These are phyloP conservation scores for Tichodroma muraria DNA, from an alignment of 2,113 vertebrate genomes.

Conservation along the genomic window DNA sequence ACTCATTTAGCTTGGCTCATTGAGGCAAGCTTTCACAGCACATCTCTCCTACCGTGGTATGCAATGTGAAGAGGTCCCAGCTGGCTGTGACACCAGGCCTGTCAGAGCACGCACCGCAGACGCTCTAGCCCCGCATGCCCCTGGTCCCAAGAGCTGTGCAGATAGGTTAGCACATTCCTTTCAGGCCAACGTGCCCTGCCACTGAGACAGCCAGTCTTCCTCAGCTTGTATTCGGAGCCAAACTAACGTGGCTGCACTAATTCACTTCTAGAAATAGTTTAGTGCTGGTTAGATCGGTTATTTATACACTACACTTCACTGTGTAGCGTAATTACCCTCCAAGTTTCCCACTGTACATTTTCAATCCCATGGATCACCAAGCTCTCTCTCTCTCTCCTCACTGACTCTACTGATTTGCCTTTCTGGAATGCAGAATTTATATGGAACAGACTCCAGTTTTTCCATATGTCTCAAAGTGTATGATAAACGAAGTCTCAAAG, in stretches of 20 bases:
- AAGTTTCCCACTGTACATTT: neutral
- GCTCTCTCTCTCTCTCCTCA: neutral
- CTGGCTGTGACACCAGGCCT: neutral
- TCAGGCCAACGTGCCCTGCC: neutral
- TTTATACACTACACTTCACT: neutral
- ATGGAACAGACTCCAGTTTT: neutral
- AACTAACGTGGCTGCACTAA: neutral
- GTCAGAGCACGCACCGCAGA: neutral
- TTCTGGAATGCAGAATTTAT: neutral
- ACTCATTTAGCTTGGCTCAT: neutral
- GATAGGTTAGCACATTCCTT: neutral
- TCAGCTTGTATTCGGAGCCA: neutral
- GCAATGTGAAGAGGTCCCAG: neutral
- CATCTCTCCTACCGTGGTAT: neutral
- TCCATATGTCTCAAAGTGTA: neutral
- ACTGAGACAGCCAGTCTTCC: neutral
- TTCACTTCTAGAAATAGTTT: neutral
- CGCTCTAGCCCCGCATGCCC: rapidly evolving
- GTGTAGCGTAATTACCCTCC: neutral
- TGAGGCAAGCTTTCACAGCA: neutral
- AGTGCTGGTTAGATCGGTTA: neutral
- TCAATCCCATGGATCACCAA: neutral
- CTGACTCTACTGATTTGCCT: neutral
- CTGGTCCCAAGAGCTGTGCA: neutral
- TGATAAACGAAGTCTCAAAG: too few species aligned